Percentiles rank a stretch among this genome's conserved stretches.
Conservation (phyloP, 1,140 invertebrate genomes). For the Aphelenchoides fujianensis region DNA sequence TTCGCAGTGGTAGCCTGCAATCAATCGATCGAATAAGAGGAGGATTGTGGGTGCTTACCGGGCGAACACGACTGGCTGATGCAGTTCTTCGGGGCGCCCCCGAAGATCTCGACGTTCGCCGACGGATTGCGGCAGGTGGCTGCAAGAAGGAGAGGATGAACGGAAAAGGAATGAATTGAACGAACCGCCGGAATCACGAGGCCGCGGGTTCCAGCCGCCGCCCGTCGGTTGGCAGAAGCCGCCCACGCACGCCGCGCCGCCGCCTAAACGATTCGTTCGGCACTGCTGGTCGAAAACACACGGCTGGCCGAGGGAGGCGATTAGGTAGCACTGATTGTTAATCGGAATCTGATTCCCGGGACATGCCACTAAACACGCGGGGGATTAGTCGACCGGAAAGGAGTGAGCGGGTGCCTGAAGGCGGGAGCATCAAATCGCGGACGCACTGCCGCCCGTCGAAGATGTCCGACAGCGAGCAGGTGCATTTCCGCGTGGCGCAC, state of each 20-base stretch:
- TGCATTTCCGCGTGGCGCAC: slow-evolving; percentile 33
- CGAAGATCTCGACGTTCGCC: slow-evolving; percentile 32
- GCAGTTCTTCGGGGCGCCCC: slow-evolving; percentile 43
- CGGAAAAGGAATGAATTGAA: neutral
- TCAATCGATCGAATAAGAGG: too few species aligned
- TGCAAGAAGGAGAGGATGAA: slow-evolving; percentile 11
- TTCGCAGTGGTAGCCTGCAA: too few species aligned
- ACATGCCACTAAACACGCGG: slow-evolving; percentile 28
- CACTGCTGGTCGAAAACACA: slow-evolving; percentile 44
- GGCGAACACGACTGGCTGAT: slow-evolving; percentile 39
- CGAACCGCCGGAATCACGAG: neutral
- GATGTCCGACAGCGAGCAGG: slow-evolving; percentile 29
- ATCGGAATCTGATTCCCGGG: slow-evolving; percentile 31
- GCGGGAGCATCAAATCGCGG: slow-evolving; percentile 39
- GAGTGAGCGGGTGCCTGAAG: slow-evolving; percentile 25
- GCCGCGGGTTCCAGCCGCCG: neutral
- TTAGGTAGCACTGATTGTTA: slow-evolving; percentile 40
- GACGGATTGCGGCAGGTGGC: slow-evolving; percentile 43
- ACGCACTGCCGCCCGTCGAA: slow-evolving; percentile 39
- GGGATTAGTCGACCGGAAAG: neutral
- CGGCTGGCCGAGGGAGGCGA: slow-evolving; percentile 32
- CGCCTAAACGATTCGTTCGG: slow-evolving; percentile 22
- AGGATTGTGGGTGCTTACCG: slow-evolving; percentile 44
- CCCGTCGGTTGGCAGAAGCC: slow-evolving; percentile 26
- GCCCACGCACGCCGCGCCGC: slow-evolving; percentile 31